Evolutionary conservation across 2,888 invertebrate genomes (phyloP).

Genomic region (Pseudanteris insignis): DNA sequence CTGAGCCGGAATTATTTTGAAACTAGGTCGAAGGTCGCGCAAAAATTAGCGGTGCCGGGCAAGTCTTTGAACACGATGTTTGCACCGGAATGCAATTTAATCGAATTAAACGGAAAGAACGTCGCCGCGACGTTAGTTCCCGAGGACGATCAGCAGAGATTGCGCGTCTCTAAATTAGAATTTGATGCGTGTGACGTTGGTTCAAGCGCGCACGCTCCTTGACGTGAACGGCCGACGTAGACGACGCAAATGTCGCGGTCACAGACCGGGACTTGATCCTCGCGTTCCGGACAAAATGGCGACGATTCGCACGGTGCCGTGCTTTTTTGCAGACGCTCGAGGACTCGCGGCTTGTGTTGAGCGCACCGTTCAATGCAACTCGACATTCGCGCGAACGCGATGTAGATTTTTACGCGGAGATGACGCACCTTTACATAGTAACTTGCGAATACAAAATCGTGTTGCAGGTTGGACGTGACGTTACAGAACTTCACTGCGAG

Average conservation of each 20-base stretch:
- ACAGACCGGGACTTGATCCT: slow-evolving; percentile 57
- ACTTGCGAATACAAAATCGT: slow-evolving; percentile 60
- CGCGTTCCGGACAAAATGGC: slow-evolving; percentile 66
- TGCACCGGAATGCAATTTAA: slow-evolving; percentile 1
- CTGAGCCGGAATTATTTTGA: too few species aligned
- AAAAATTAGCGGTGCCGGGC: slow-evolving; percentile 9
- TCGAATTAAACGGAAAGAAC: slow-evolving; percentile 11
- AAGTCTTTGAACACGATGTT: slow-evolving; percentile 7
- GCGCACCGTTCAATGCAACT: not conserved
- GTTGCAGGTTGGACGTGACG: slow-evolving; percentile 65
- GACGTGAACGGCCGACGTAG: slow-evolving; percentile 2
- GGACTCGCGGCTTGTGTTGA: slow-evolving; percentile 2
- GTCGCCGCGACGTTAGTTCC: slow-evolving; percentile 10
- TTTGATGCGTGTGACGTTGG: not conserved
- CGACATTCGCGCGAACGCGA: too few species aligned
- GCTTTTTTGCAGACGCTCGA: too few species aligned
- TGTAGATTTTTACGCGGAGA: slow-evolving; percentile 35
- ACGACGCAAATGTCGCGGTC: slow-evolving; percentile 50
- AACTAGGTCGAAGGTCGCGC: slow-evolving; percentile 3
- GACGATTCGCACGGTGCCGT: slow-evolving; percentile 60
- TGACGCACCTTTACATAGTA: slow-evolving; percentile 65
- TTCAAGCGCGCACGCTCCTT: not conserved
- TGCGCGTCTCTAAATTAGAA: too few species aligned
- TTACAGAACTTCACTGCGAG: slow-evolving; percentile 63
- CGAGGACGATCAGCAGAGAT: too few species aligned